These are phyloP conservation scores for Eristalis intricaria DNA, from an alignment of 2,888 invertebrate species.

Conservation along the genomic window DNA sequence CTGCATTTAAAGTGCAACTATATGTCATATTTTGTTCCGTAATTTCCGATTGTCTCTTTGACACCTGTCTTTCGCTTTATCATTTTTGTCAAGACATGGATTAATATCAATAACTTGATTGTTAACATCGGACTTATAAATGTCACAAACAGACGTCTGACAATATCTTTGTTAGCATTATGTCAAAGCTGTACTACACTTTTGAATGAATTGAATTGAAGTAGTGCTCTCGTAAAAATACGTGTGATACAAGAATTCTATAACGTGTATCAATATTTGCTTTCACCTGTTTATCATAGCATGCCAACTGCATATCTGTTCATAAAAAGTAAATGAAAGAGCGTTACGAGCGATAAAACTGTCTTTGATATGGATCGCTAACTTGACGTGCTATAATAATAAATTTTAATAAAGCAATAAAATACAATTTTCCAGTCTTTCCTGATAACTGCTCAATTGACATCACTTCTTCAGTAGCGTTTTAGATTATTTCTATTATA, in stretches of 20 bases:
- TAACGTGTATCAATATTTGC: slow-evolving; percentile 49
- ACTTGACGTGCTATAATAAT: slow-evolving; percentile 52
- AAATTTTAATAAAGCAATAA: slow-evolving; percentile 69
- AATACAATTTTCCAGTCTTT: slow-evolving; percentile 49
- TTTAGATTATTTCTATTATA: slow-evolving; percentile 48
- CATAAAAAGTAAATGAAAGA: slow-evolving; percentile 39
- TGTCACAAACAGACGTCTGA: not conserved
- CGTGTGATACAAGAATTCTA: not conserved
- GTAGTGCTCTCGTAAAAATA: not conserved
- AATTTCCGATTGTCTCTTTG: not conserved
- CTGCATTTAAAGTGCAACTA: not conserved
- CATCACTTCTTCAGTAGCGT: slow-evolving; percentile 66
- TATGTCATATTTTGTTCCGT: no score
- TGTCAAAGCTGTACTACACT: slow-evolving; percentile 9
- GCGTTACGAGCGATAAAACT: slow-evolving; percentile 62
- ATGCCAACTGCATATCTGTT: slow-evolving; percentile 48
- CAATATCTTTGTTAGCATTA: not conserved
- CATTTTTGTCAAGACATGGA: not conserved
- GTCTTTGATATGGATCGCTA: slow-evolving; percentile 51
- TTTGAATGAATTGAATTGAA: slow-evolving; percentile 7
- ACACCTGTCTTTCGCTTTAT: not conserved
- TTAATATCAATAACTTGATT: not conserved
- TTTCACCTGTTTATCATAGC: slow-evolving; percentile 43
- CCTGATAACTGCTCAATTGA: slow-evolving; percentile 56
- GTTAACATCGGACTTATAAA: not conserved